Conservation (phyloP, 2,888 invertebrate genomes). For the Drosophila differens region DNA sequence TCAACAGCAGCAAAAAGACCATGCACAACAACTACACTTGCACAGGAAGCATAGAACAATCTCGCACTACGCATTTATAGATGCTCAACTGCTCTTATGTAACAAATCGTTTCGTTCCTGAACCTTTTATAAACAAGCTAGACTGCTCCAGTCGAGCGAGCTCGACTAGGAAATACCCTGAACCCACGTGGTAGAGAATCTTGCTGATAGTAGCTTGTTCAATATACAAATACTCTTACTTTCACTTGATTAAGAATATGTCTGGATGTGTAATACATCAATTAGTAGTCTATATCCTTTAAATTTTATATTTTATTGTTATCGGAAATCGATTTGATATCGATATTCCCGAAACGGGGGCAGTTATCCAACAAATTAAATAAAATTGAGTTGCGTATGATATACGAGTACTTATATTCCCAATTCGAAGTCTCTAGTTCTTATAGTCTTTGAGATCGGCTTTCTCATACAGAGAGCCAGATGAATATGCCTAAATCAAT, state of each 20-base stretch:
- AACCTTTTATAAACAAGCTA: slow-evolving; percentile 12
- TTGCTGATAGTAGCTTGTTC: not conserved
- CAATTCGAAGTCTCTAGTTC: not conserved
- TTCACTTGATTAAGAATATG: not conserved
- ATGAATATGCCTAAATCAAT: not conserved
- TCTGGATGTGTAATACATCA: not conserved
- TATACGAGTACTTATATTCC: not conserved
- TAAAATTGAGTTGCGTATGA: not conserved
- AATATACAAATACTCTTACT: not conserved
- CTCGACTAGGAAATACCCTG: slow-evolving; percentile 11
- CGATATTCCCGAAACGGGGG: too few species aligned
- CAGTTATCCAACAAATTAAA: not conserved
- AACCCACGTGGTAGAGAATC: not conserved
- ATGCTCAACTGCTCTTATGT: slow-evolving; percentile 4
- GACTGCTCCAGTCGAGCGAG: too few species aligned
- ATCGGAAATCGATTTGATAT: not conserved
- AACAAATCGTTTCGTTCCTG: not conserved
- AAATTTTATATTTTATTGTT: not conserved
- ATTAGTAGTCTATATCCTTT: not conserved
- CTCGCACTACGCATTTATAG: slow-evolving; percentile 19
- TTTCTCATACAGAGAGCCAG: not conserved
- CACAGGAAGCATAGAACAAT: slow-evolving; percentile 6
- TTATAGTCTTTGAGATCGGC: not conserved
- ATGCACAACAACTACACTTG: not conserved
- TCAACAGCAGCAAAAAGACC: slow-evolving; percentile 44